A percentile compares a stretch with the other conserved stretches of the same genome.
phyloP scores from a whole-genome alignment of 1,140 invertebrate species.

The Mya arenaria region DNA sequence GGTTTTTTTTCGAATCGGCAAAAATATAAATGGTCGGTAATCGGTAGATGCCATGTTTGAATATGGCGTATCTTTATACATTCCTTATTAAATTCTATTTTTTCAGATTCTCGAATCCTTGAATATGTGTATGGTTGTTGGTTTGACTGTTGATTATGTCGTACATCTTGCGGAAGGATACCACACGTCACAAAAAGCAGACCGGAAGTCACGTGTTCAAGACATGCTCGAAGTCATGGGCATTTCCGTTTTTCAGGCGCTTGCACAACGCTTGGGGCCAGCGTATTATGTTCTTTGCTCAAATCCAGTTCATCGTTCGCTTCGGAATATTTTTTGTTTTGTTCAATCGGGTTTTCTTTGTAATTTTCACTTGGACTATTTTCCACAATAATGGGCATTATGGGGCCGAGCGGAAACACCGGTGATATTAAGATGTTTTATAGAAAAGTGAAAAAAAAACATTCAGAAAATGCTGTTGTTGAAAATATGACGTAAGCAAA shows the following conservation, averaged over 20 bases:
- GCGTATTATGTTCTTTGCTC: conserved; percentile 70
- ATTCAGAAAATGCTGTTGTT: no score
- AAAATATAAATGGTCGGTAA: background rate
- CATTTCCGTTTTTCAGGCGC: conserved; percentile 74
- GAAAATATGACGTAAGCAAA: no score
- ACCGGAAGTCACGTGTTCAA: conserved; percentile 67
- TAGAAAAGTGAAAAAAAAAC: background rate
- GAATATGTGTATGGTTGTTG: conserved; percentile 76
- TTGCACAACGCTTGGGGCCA: conserved; percentile 70
- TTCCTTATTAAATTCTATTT: no score
- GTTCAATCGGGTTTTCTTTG: conserved; percentile 74
- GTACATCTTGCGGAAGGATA: conserved; percentile 78
- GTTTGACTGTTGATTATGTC: conserved; percentile 78
- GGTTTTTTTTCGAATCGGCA: background rate
- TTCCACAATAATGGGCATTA: conserved; percentile 64
- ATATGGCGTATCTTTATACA: background rate
- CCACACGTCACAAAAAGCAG: conserved; percentile 61
- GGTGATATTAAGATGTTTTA: conserved; percentile 54
- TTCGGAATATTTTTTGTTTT: conserved; percentile 76
- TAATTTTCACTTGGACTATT: conserved; percentile 71
- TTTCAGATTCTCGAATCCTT: conserved; percentile 75
- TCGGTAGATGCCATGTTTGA: background rate
- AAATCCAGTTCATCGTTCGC: conserved; percentile 71
- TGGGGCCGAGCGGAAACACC: conserved; percentile 67
- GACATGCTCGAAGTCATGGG: conserved; percentile 77